Percentiles rank a stretch among this genome's conserved stretches.
Conservation (phyloP, 2,888 invertebrate genomes). For the Ectobius pallidus region DNA sequence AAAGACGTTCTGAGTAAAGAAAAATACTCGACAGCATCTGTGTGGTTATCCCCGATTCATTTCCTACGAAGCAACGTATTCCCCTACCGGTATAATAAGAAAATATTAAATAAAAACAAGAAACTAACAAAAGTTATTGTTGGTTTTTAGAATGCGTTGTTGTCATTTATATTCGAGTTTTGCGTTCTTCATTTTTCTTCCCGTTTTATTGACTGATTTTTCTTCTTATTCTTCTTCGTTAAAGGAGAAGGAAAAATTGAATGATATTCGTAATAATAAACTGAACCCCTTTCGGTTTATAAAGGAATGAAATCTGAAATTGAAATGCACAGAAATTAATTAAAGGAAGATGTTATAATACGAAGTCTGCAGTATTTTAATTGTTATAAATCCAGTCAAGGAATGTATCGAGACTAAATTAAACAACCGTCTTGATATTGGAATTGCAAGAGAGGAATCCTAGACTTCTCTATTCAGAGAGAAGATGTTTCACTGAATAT, state of each 20-base stretch:
- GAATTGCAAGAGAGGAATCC: too few species aligned
- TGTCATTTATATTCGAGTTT: too few species aligned
- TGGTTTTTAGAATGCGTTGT: neutral
- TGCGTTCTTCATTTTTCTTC: too few species aligned
- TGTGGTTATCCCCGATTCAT: neutral
- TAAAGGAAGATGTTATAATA: neutral
- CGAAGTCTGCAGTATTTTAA: too few species aligned
- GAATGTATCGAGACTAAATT: too few species aligned
- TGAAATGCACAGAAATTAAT: neutral
- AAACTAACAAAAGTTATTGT: neutral
- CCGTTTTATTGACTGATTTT: neutral
- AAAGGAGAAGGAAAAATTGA: neutral
- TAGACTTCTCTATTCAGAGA: too few species aligned
- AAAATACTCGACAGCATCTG: conserved; percentile 3
- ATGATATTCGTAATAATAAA: neutral
- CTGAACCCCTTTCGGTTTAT: neutral
- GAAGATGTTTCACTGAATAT: too few species aligned
- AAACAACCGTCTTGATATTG: too few species aligned
- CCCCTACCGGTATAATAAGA: conserved; percentile 4
- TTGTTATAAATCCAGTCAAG: too few species aligned
- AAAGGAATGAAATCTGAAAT: neutral
- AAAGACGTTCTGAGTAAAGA: neutral
- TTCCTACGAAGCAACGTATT: neutral
- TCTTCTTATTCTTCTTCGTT: neutral
- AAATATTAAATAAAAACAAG: neutral